A percentile compares a stretch with the other conserved stretches of the same genome.
Evolutionary conservation across 2,888 invertebrate genomes (phyloP).

Genomic region (Drosophila leonis): DNA sequence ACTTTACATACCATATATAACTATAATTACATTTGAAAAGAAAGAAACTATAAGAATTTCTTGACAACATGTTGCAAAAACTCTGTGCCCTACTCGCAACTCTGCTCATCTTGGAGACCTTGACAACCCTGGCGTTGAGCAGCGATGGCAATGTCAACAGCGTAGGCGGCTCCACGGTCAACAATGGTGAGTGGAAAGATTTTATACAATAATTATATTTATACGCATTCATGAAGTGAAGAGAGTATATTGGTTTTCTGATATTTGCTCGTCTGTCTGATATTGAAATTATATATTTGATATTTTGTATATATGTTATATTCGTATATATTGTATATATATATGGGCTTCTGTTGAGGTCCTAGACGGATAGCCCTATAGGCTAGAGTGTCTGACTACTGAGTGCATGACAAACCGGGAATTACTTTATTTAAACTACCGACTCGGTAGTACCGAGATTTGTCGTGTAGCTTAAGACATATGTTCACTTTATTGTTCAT

Average conservation of each 20-base stretch:
- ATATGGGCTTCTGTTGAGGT: no score
- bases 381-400: no score
- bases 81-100: slow-evolving; percentile 21
- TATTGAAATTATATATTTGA: no score
- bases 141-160: slow-evolving; percentile 54
- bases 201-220: slow-evolving; percentile 5
- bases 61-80: slow-evolving; percentile 43
- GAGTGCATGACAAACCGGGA: no score
- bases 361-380: no score
- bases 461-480: no score
- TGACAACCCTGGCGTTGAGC: slow-evolving; percentile 54
- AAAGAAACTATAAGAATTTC: not conserved
- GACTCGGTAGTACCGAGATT: no score
- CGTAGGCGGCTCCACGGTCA: slow-evolving; percentile 68
- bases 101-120: slow-evolving; percentile 25
- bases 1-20: slow-evolving; percentile 11
- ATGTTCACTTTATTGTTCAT: no score
- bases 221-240: not conserved
- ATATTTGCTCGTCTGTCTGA: no score
- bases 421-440: no score
- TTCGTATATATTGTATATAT: no score
- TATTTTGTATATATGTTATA: no score
- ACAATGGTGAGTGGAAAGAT: slow-evolving; percentile 80
- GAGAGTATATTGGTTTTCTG: not conserved
- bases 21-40: not conserved